A percentile compares a stretch with the other conserved stretches of the same genome.
Conservation (phyloP, 2,888 invertebrate species). For the Dorcus hopei region DNA sequence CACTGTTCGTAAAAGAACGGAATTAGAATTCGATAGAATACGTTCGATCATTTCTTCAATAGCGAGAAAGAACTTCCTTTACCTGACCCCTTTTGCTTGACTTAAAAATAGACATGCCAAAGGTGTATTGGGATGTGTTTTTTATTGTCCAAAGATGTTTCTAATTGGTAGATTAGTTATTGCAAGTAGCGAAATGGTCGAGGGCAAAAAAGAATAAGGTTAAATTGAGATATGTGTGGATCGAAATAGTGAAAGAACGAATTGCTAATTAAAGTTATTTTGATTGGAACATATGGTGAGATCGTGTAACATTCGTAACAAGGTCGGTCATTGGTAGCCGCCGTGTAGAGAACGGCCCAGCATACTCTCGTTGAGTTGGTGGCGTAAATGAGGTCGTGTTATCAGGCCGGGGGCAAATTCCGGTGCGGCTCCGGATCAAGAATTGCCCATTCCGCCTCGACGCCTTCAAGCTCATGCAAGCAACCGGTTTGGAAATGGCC, state of each 20-base stretch:
- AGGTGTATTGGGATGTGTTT: no score
- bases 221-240: no score
- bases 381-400: conserved; percentile 32
- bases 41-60: no score
- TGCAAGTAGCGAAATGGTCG: no score
- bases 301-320: conserved; percentile 21
- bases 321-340: conserved; percentile 26
- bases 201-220: no score
- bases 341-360: conserved; percentile 14
- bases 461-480: conserved; percentile 32
- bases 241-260: background rate
- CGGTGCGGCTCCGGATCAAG: conserved; percentile 31
- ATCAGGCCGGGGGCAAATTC: conserved; percentile 31
- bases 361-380: conserved; percentile 15
- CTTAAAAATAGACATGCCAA: no score
- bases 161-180: no score
- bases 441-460: conserved; percentile 31
- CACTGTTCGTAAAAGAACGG: no score
- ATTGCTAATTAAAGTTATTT: conserved; percentile 2
- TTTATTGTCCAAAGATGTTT: no score
- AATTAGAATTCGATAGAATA: no score
- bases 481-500: conserved; percentile 33
- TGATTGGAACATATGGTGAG: conserved; percentile 7
- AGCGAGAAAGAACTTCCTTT: no score
- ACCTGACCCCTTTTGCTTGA: no score